Percentiles rank a stretch among this genome's conserved stretches.
Conservation (phyloP, 2,113 vertebrate genomes). For the Neopipo cinnamomea region DNA sequence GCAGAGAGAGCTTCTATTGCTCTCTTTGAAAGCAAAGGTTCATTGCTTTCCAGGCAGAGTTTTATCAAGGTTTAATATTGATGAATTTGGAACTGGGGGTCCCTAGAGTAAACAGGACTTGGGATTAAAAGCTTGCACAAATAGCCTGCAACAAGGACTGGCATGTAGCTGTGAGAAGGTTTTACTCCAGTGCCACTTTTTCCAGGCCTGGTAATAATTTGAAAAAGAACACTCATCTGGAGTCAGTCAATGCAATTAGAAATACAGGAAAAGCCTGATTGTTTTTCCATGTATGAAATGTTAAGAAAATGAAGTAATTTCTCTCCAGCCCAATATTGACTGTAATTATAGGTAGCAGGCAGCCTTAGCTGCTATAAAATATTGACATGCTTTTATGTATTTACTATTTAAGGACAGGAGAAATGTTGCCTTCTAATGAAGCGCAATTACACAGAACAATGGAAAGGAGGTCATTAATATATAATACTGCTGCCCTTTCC, state of each 20-base stretch:
- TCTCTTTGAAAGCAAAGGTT: not conserved
- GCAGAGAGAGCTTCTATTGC: not conserved
- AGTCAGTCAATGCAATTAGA: conserved; percentile 63
- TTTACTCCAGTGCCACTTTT: conserved; percentile 47
- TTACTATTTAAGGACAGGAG: conserved; percentile 56
- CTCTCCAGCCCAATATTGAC: conserved; percentile 56
- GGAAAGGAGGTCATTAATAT: conserved; percentile 15
- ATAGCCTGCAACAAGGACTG: conserved; percentile 22
- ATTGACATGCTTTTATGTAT: conserved; percentile 47
- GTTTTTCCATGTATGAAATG: conserved; percentile 74
- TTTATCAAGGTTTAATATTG: conserved; percentile 56
- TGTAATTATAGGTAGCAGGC: conserved; percentile 72
- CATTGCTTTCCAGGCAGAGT: conserved; percentile 53
- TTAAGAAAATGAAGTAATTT: conserved; percentile 73
- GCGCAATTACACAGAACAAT: conserved; percentile 40
- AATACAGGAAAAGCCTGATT: conserved; percentile 65
- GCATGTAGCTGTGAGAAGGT: conserved; percentile 12
- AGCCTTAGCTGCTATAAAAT: conserved; percentile 57
- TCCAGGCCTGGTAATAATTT: conserved; percentile 60
- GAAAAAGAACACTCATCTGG: conserved; percentile 60
- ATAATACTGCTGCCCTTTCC: conserved; percentile 29
- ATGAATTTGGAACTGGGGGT: not conserved
- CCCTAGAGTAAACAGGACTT: conserved; percentile 17
- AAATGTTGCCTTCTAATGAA: conserved; percentile 59
- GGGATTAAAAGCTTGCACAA: not conserved